Conservation (phyloP, 2,113 vertebrate species). For the Hemichromis elongatus region DNA sequence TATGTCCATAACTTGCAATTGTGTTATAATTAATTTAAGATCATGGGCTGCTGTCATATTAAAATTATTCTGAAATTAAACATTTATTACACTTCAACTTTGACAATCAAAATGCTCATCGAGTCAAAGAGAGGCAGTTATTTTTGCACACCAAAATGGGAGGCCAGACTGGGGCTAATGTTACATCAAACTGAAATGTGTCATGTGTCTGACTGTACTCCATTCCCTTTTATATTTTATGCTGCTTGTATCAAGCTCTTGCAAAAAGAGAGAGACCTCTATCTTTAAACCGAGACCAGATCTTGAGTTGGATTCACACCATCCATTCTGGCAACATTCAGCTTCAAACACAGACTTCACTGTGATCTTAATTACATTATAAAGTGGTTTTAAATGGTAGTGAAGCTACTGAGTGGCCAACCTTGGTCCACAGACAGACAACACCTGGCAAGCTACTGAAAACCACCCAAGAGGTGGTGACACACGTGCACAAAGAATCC, state of each 20-base stretch:
- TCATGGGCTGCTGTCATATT: accelerated
- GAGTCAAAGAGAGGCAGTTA: background rate
- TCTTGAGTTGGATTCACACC: background rate
- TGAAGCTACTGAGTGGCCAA: background rate
- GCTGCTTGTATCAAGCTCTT: background rate
- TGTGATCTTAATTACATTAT: background rate
- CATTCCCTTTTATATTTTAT: background rate
- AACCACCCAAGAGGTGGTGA: background rate
- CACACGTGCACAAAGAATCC: background rate
- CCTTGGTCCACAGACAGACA: background rate
- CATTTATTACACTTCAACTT: background rate
- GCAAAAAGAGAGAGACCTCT: background rate
- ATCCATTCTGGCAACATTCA: background rate
- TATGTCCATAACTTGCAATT: background rate
- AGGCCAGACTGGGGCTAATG: background rate
- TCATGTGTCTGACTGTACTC: background rate
- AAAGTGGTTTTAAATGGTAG: background rate
- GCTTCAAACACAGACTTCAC: background rate
- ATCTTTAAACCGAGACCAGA: background rate
- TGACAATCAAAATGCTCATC: background rate
- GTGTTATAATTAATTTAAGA: background rate
- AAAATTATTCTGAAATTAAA: background rate
- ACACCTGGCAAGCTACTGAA: background rate
- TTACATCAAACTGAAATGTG: background rate
- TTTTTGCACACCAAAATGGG: background rate